Base-by-base conservation (phyloP, 2,113 vertebrate species). In the Hystrix cristata region DNA sequence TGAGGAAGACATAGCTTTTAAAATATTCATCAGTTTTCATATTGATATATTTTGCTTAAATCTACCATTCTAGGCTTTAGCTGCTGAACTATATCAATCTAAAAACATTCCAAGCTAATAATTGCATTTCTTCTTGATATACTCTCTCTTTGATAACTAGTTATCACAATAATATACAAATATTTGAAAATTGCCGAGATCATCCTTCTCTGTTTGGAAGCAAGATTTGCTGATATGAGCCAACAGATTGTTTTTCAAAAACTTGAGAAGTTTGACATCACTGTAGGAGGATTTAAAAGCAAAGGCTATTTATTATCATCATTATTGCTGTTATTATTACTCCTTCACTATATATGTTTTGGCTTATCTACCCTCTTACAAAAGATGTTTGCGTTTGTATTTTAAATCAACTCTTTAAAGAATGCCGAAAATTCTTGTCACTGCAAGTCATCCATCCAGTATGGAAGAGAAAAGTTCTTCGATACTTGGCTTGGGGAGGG, bases 161-260 rank as follows among this genome's bases (percentile, higher is more conserved):
- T 85, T 93, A 86, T 62, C 69, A 53, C 57, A 51, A 4, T 80
- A 83, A 69, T 43, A 65, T 48, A 84, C n/a, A 93, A 90, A 76
- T 87, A 91, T 14, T 1, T 92, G 46, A 93, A 90, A 83, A 95
- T 71, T 92, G n/a, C 15, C 43, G 14, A 83, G 69, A 89, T 80
- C 65, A 60, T 55, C 34, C 31, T 67, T 91, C 27, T 87, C 15
- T 87, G 76, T 55, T 94, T 64, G 27, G 53, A 90, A 90, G n/a
- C 51, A 83, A 94, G 53, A 62, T 94, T 83, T 79, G 27, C 59
- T 97, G 80, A 23, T 74, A 89, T 15, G 11, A 89, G 23, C 43
- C 72, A 96, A 65, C 92, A 67, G 8, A 57, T 48, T 85, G 29
- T 88, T 76, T 80, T 88, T 83, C 4, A 80, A 95, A n/a, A 95